phyloP scores from a whole-genome alignment of 2,113 vertebrate genomes.

The Phrynocephalus versicolor region DNA sequence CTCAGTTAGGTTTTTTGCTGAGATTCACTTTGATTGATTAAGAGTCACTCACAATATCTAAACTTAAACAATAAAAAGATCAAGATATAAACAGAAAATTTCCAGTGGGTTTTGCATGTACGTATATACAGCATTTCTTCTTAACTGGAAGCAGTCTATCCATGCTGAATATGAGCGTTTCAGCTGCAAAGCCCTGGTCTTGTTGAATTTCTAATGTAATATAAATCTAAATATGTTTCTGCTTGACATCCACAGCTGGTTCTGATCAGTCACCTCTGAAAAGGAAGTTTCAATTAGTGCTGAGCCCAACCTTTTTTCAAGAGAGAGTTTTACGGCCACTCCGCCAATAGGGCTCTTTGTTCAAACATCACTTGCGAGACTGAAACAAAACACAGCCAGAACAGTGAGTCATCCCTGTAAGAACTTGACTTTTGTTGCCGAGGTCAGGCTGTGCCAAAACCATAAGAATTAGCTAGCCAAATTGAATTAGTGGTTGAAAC shows the following conservation, averaged over 20 bases:
- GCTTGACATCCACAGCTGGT: conserved; percentile 71
- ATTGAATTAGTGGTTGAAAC: conserved; percentile 77
- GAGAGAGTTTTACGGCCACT: conserved; percentile 66
- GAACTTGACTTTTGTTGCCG: conserved; percentile 60
- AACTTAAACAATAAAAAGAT: neutral
- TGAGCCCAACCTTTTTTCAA: conserved; percentile 63
- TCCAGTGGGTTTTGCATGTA: neutral
- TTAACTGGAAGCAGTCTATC: conserved; percentile 38
- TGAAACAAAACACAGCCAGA: conserved; percentile 50
- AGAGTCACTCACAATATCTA: neutral
- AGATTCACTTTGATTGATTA: neutral
- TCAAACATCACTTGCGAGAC: conserved; percentile 26
- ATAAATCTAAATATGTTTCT: conserved; percentile 64
- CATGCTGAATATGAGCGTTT: conserved; percentile 10
- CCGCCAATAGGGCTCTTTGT: conserved; percentile 68
- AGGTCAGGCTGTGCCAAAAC: conserved; percentile 70
- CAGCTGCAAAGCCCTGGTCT: conserved; percentile 51
- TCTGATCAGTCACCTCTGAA: conserved; percentile 74
- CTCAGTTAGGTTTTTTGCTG: neutral
- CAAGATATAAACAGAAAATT: neutral
- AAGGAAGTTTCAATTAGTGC: conserved; percentile 79
- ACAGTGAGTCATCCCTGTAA: conserved; percentile 66
- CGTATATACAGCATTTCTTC: conserved; percentile 19
- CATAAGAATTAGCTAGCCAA: conserved; percentile 72
- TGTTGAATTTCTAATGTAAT: conserved; percentile 55